These are phyloP conservation scores for Eupithecia dodoneata DNA, from an alignment of 2,888 invertebrate species.

Conservation along the genomic window DNA sequence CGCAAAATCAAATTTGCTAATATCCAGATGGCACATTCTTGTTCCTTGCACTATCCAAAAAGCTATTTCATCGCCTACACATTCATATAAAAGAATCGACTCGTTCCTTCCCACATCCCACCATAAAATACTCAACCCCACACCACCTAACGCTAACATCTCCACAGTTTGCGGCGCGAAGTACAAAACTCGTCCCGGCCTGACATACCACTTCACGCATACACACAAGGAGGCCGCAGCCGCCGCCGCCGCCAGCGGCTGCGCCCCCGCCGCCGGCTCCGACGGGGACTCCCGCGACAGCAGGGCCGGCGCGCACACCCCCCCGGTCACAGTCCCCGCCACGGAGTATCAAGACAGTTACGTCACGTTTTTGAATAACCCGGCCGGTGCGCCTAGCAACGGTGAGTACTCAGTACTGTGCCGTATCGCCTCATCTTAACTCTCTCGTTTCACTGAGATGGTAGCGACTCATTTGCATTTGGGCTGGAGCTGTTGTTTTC, in stretches of 20 bases:
- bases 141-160: constrained; percentile 17
- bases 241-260: constrained; percentile 51
- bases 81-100: not conserved
- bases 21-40: not conserved
- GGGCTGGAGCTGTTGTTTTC: not conserved
- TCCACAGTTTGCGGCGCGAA: constrained; percentile 95
- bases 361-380: constrained; percentile 87
- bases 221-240: constrained; percentile 88
- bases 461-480: not conserved
- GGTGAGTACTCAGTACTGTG: constrained; percentile 39
- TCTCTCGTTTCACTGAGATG: not conserved
- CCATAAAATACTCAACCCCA: not conserved
- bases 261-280: constrained; percentile 56
- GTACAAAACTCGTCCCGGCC: constrained; percentile 97
- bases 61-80: not conserved
- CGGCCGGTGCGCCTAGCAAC: constrained; percentile 59
- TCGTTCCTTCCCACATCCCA: constrained; percentile 25
- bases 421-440: constrained; percentile 26
- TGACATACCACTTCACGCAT: constrained; percentile 98
- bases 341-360: constrained; percentile 87
- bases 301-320: constrained; percentile 90
- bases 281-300: constrained; percentile 72
- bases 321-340: constrained; percentile 65
- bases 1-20: not conserved
- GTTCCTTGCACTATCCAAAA: not conserved